These are phyloP conservation scores for Ischnus inquisitorius DNA, from an alignment of 2,888 invertebrate genomes.

Conservation along the genomic window DNA sequence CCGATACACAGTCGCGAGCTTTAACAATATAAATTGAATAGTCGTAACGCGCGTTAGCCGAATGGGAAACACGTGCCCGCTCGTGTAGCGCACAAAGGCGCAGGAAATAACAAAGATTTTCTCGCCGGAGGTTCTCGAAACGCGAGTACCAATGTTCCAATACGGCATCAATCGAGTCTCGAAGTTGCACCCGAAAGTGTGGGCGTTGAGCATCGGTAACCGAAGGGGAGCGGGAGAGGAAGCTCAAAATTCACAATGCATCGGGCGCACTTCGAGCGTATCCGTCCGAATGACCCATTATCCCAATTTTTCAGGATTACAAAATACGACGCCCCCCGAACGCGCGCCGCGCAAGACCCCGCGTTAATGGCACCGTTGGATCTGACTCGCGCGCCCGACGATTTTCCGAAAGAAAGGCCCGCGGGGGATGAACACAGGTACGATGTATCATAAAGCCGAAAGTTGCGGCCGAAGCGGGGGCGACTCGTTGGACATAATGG, in stretches of 20 bases:
- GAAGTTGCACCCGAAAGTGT: conserved; percentile 42
- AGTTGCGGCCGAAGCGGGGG: conserved; percentile 35
- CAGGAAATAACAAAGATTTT: conserved; percentile 65
- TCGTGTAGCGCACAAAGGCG: conserved; percentile 63
- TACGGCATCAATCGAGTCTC: background rate
- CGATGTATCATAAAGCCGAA: background rate
- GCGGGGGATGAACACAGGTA: background rate
- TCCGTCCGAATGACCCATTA: conserved; percentile 46
- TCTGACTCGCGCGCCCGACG: background rate
- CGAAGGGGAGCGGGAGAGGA: conserved; percentile 1
- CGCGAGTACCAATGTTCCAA: background rate
- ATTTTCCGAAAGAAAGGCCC: background rate
- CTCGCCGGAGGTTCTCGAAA: conserved; percentile 42
- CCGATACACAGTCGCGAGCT: background rate
- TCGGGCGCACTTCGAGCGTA: conserved; percentile 2
- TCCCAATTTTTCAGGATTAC: conserved; percentile 54
- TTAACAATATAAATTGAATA: conserved; percentile 31
- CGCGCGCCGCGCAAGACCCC: background rate
- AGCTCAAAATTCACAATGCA: background rate
- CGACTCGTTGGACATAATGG: conserved; percentile 46
- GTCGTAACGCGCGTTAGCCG: background rate
- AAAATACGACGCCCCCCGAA: conserved; percentile 43
- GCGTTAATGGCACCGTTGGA: background rate
- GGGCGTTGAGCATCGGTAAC: conserved; percentile 68
- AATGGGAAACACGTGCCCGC: conserved; percentile 54